These are phyloP conservation scores for Tipula helvola DNA, from an alignment of 2,888 invertebrate genomes.

Conservation along the genomic window DNA sequence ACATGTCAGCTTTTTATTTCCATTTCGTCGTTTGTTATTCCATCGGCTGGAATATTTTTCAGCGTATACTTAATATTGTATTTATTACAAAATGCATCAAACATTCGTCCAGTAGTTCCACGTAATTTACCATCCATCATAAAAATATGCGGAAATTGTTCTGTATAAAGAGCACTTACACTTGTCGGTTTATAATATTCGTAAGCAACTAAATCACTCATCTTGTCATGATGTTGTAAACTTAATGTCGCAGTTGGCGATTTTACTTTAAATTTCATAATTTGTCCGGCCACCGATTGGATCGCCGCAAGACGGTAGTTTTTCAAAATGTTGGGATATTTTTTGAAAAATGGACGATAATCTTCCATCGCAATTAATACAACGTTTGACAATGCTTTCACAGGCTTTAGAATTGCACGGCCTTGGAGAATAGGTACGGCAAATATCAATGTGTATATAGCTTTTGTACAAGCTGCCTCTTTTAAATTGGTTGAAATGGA, in stretches of 20 bases:
- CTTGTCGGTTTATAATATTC: background rate
- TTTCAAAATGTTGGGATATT: background rate
- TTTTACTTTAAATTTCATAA: background rate
- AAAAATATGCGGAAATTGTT: background rate
- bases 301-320: background rate
- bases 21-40: too few species aligned
- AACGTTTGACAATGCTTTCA: background rate
- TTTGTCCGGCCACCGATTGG: background rate
- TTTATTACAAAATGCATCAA: background rate
- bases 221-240: background rate
- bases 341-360: too few species aligned
- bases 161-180: too few species aligned
- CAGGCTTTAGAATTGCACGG: background rate
- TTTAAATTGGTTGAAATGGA: background rate
- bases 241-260: background rate
- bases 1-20: too few species aligned
- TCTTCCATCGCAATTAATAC: background rate
- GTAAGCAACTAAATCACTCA: background rate
- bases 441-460: background rate
- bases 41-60: background rate
- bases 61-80: background rate
- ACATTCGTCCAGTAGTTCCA: background rate
- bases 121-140: background rate
- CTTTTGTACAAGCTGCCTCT: background rate
- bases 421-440: background rate